Evolutionary conservation across 37 sponge, comb jelly and placozoan genomes (phyloP).

Genomic region (Oopsacas minuta): DNA sequence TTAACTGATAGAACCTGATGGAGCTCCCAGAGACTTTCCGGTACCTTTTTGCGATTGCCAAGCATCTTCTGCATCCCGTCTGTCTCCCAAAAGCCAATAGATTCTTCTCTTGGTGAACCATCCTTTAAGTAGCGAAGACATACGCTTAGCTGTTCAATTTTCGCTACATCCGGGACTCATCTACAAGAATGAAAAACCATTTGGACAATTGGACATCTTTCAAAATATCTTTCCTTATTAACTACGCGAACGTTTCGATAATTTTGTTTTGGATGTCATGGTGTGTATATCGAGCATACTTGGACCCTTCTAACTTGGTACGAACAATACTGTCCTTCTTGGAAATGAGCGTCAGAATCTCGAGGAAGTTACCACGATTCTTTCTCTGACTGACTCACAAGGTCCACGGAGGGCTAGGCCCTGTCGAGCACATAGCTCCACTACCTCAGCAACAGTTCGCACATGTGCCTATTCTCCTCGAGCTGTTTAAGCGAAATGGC

Average conservation of each 20-base stretch:
- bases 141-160: too few relatives aligned
- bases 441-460: too few relatives aligned
- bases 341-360: too few relatives aligned
- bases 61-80: too few relatives aligned
- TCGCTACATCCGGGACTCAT: neutral
- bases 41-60: too few relatives aligned
- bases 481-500: too few relatives aligned
- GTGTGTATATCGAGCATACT: neutral
- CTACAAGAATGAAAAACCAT: neutral
- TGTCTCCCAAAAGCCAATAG: neutral
- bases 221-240: neutral
- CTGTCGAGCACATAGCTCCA: too few relatives aligned
- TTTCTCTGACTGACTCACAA: neutral
- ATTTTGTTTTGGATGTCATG: neutral
- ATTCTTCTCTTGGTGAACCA: neutral
- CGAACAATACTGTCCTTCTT: neutral
- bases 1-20: too few relatives aligned
- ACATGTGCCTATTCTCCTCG: too few relatives aligned
- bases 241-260: neutral
- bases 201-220: neutral
- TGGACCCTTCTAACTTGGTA: neutral
- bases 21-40: too few relatives aligned
- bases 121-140: too few relatives aligned
- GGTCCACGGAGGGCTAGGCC: too few relatives aligned
- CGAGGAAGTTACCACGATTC: neutral